These are phyloP conservation scores for Bucco capensis DNA, from an alignment of 2,113 vertebrate species.

Conservation along the genomic window DNA sequence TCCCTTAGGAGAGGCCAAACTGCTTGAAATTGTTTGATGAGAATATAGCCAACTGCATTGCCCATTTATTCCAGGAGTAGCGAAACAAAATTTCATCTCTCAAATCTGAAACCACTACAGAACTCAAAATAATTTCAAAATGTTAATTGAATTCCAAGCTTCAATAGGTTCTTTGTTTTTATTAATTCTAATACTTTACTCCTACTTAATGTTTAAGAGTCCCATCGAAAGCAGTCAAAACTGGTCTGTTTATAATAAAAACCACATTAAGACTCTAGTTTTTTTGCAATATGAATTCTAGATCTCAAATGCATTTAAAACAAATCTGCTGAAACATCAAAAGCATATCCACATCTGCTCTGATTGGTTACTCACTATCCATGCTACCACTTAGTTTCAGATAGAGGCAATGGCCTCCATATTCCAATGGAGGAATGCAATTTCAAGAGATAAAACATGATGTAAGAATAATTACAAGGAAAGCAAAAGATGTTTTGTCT, in stretches of 20 bases:
- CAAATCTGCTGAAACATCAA: neutral
- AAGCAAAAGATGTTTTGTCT: neutral
- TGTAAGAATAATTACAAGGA: neutral
- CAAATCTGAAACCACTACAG: neutral
- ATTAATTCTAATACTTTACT: neutral
- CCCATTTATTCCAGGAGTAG: neutral
- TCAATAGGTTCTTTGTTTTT: neutral
- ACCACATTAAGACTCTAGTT: neutral
- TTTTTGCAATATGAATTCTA: neutral
- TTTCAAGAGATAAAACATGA: neutral
- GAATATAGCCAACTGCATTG: too few relatives aligned
- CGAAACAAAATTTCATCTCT: neutral
- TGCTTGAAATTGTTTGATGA: neutral
- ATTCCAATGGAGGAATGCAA: neutral
- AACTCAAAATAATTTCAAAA: neutral
- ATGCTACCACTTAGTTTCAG: accelerated
- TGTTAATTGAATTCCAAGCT: neutral
- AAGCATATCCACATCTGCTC: neutral
- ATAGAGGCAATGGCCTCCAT: neutral
- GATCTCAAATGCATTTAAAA: neutral
- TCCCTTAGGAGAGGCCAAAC: neutral
- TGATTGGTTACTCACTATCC: neutral
- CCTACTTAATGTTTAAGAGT: neutral
- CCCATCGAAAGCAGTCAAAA: neutral
- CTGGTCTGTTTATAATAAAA: neutral